Percentiles rank a stretch among this genome's conserved stretches.
phyloP scores from a whole-genome alignment of 30 jellyfish, hydroid and myxozoan species.

The Hydractinia symbiolongicarpus region DNA sequence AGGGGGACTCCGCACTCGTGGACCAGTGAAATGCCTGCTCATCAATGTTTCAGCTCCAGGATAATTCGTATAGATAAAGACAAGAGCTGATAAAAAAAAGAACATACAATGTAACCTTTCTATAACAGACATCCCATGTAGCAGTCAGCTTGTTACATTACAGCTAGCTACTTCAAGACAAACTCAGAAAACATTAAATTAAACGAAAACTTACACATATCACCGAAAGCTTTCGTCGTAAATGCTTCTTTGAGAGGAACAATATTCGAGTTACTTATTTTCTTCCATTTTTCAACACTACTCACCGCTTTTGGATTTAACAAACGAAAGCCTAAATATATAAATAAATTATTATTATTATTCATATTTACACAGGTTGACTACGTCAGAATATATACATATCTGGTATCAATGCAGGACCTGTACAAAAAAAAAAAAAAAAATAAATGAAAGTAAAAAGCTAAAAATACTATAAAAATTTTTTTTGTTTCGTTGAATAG shows the following conservation, averaged over 20 bases:
- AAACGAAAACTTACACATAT: conserved; percentile 54
- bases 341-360: no score
- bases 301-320: conserved; percentile 74
- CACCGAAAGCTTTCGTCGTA: conserved; percentile 94
- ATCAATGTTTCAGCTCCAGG: conserved; percentile 92
- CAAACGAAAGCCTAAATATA: conserved; percentile 64
- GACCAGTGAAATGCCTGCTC: conserved; percentile 67
- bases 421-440: neutral
- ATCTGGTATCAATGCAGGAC: neutral
- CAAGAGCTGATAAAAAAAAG: conserved; percentile 48
- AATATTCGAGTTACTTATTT: conserved; percentile 60
- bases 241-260: conserved; percentile 87
- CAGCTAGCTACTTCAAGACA: neutral
- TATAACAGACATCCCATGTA: neutral
- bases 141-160: neutral
- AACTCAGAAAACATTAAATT: neutral
- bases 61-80: conserved; percentile 58
- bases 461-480: neutral
- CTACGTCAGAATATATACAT: no score
- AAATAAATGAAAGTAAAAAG: neutral
- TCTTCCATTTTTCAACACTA: conserved; percentile 85
- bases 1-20: conserved; percentile 37
- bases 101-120: neutral
- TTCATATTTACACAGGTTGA: neutral
- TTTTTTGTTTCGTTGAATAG: no score